Evolutionary conservation across 2,797 vertebrate species (phyloP).

Genomic region (Oreochromis grahami): DNA sequence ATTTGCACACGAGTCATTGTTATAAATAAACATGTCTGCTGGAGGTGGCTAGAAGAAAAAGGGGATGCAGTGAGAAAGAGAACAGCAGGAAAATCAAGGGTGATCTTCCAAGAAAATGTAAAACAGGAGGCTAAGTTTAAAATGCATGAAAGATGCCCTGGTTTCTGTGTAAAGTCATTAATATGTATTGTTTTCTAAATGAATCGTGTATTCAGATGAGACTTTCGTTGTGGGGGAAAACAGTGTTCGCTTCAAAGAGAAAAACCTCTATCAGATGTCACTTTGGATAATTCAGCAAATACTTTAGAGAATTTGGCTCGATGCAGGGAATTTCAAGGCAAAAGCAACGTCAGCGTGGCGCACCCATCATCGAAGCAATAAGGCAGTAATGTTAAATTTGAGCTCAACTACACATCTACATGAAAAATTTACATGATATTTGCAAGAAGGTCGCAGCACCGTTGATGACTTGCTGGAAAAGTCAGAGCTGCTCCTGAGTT

Average conservation of each 20-base stretch:
- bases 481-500: conserved; percentile 6
- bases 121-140: conserved; percentile 3
- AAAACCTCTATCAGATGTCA: conserved; percentile 35
- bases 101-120: conserved; percentile 34
- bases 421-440: background rate
- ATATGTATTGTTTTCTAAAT: conserved; percentile 43
- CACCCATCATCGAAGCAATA: background rate
- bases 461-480: background rate
- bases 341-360: background rate
- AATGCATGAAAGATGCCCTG: background rate
- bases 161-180: conserved; percentile 10
- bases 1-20: conserved; percentile 62
- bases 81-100: conserved; percentile 16
- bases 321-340: background rate
- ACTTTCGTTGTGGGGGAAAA: conserved; percentile 18
- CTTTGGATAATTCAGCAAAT: conserved; percentile 13
- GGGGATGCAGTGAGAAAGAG: conserved; percentile 20
- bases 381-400: background rate
- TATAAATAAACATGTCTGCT: conserved; percentile 75
- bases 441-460: background rate
- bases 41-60: conserved; percentile 53
- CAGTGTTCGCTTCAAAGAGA: conserved; percentile 24
- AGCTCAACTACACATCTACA: background rate
- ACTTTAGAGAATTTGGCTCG: background rate
- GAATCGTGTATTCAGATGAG: conserved; percentile 26